These are phyloP conservation scores for Monopis laevigella DNA, from an alignment of 2,888 invertebrate genomes.

Conservation along the genomic window DNA sequence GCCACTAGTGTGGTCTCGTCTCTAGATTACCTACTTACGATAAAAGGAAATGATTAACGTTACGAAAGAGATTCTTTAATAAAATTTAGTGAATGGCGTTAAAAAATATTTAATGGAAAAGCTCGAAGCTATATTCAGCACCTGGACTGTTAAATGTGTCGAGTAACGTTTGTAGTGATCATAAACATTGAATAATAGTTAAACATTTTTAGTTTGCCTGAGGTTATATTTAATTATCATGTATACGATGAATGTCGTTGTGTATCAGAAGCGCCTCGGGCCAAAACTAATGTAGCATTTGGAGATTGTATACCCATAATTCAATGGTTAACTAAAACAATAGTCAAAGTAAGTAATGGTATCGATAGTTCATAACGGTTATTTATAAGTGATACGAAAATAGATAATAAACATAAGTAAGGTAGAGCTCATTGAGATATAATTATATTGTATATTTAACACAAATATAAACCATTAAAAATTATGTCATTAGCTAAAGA, in stretches of 20 bases:
- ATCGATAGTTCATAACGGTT: slow-evolving; percentile 55
- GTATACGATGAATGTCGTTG: slow-evolving; percentile 40
- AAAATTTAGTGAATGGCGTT: slow-evolving; percentile 25
- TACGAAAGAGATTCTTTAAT: slow-evolving; percentile 1
- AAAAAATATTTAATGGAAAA: slow-evolving; percentile 30
- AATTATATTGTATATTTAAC: too few relatives aligned
- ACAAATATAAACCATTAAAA: too few relatives aligned
- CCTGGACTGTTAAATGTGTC: slow-evolving; percentile 43
- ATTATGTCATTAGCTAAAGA: too few relatives aligned
- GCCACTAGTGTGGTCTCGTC: slow-evolving; percentile 7
- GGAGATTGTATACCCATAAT: slow-evolving; percentile 4
- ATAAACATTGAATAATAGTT: slow-evolving; percentile 47
- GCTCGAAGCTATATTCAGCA: slow-evolving; percentile 30
- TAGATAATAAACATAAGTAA: too few relatives aligned
- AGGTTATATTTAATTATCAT: slow-evolving; percentile 65
- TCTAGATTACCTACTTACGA: slow-evolving; percentile 3
- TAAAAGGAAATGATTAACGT: slow-evolving; percentile 8
- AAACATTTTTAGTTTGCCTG: slow-evolving; percentile 40
- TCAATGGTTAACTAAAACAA: slow-evolving; percentile 41
- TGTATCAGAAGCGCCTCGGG: slow-evolving; percentile 40
- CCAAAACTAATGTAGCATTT: slow-evolving; percentile 31
- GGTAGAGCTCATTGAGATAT: too few relatives aligned
- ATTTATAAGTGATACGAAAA: too few relatives aligned
- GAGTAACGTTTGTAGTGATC: slow-evolving; percentile 42
- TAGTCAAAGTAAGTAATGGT: slow-evolving; percentile 48